These are phyloP conservation scores for Drosophila triauraria DNA, from an alignment of 1,140 invertebrate genomes.

Conservation along the genomic window DNA sequence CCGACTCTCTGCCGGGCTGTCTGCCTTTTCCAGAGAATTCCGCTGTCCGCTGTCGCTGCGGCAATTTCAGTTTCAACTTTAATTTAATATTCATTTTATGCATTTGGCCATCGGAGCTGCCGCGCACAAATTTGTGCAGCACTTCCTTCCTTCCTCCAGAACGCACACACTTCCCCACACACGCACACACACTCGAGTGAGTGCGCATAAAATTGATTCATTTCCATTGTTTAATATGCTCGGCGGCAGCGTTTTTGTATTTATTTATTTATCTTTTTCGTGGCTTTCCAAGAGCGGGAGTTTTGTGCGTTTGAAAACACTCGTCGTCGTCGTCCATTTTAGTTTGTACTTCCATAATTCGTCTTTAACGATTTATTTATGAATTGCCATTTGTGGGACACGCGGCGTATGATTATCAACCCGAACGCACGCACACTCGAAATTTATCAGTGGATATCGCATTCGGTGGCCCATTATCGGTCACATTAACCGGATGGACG, in stretches of 20 bases:
- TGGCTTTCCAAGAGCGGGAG: conserved; percentile 11
- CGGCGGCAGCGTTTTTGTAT: conserved; percentile 55
- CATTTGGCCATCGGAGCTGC: conserved; percentile 67
- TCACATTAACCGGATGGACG: conserved; percentile 59
- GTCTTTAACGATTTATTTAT: conserved; percentile 77
- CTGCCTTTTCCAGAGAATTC: conserved; percentile 75
- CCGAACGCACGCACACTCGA: conserved; percentile 51
- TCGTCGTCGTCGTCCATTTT: conserved; percentile 23
- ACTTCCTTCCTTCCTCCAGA: conserved; percentile 67
- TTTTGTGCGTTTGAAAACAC: conserved; percentile 22
- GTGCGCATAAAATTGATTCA: conserved; percentile 80
- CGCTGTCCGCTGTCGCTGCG: conserved; percentile 67
- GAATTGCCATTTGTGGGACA: conserved; percentile 57
- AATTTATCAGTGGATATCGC: conserved; percentile 45
- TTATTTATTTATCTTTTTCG: conserved; percentile 11
- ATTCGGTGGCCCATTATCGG: conserved; percentile 65
- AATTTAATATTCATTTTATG: conserved; percentile 84
- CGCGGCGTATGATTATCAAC: conserved; percentile 62
- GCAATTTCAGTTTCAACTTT: conserved; percentile 81
- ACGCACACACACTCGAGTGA: conserved; percentile 26
- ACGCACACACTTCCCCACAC: conserved; percentile 41
- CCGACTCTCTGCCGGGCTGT: conserved; percentile 30
- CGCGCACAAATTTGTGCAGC: conserved; percentile 73
- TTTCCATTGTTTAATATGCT: conserved; percentile 83
- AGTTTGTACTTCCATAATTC: conserved; percentile 72